Base-by-base conservation (phyloP, 1,140 invertebrate genomes). In the Tetramorium alpestre region DNA sequence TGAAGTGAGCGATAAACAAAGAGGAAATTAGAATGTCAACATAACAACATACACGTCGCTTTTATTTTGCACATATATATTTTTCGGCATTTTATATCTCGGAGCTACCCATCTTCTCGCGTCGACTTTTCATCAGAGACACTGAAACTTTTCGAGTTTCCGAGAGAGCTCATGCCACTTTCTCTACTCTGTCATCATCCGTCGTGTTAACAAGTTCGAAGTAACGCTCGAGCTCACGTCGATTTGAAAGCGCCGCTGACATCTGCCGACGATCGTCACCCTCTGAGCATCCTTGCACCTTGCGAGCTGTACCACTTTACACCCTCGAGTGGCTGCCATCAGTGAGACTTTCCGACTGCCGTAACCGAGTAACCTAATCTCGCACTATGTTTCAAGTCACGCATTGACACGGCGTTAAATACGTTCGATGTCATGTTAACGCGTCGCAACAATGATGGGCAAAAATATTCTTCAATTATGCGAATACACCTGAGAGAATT, bases 181-280 rank as follows among this genome's bases (percentile, higher is more conserved):
- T 18, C 54, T 18, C 47, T n/a, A 41, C 38, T 70, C 47, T 44
- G 54, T 44, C 51, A 69, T 82, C 89, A 51, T 77, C 78, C 33
- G 49, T 51, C 60, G 64, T 76, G 82, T 82, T 86, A 86, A 54
- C 38, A 54, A 78, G 62, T 88, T 56, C 76, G 62, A 78, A 84
- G 62, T 76, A 77, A 72, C 85, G 76, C 69, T 77, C 70, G 72
- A 54, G 86, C 25, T 85, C 73, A 25, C 70, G 80, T 65, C 13
- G 67, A 47, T 75, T 88, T 77, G 64, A 41, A 77, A 75, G 51
- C 16, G 77, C 58, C 82, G 77, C 70, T 87, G 88, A 91, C 89
- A 91, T 81, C 89, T 88, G 89, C 76, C 82, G 58, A 65, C 87
- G 72, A 90, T 91, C 87, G 80, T 90, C 87, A 86, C 67, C 86